phyloP scores from a whole-genome alignment of 2,888 invertebrate genomes.

The Phalera bucephala region DNA sequence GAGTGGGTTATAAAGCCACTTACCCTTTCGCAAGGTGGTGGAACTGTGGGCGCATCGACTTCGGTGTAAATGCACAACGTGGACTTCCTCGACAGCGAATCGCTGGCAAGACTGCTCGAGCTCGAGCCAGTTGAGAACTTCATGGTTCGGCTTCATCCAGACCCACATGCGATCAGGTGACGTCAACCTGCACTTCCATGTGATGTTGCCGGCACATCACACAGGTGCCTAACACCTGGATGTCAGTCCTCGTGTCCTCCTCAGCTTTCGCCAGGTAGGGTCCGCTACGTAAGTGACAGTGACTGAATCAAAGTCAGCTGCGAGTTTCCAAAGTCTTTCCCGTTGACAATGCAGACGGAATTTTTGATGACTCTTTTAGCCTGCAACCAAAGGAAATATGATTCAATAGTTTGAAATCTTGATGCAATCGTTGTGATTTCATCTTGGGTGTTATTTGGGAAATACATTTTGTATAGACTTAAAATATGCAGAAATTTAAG shows the following conservation, averaged over 20 bases:
- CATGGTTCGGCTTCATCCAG: constrained; percentile 66
- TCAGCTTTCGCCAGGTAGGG: constrained; percentile 31
- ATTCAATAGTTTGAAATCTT: constrained; percentile 24
- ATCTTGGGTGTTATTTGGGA: neutral
- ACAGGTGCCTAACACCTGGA: constrained; percentile 49
- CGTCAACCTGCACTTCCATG: constrained; percentile 68
- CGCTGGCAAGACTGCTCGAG: constrained; percentile 86
- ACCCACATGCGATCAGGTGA: constrained; percentile 56
- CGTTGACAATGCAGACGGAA: constrained; percentile 39
- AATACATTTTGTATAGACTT: too few species aligned
- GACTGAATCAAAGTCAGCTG: constrained; percentile 43
- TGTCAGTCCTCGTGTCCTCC: constrained; percentile 19
- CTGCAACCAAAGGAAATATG: constrained; percentile 54
- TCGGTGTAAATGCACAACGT: constrained; percentile 86
- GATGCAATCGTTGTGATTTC: constrained; percentile 11
- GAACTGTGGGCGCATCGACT: constrained; percentile 69
- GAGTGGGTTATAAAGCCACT: too few species aligned
- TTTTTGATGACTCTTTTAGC: constrained; percentile 53
- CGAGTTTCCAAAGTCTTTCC: constrained; percentile 42
- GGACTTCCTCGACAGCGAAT: constrained; percentile 85
- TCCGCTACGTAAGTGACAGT: constrained; percentile 48
- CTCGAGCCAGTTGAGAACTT: constrained; percentile 86
- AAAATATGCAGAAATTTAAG: too few species aligned
- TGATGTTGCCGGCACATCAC: constrained; percentile 75
- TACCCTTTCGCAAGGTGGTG: constrained; percentile 80